Evolutionary conservation across 2,113 vertebrate species (phyloP).

Genomic region (human (Homo sapiens)): GRCh38 chr12:79204501-79205000

Average conservation of each 20-base stretch:
- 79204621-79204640: not conserved
- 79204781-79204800: no score
- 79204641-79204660: not conserved
- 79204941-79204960: not conserved
- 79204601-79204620: not conserved
- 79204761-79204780: not conserved
- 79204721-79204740: not conserved
- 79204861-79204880: no score
- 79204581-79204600: not conserved
- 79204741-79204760: not conserved
- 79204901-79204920: not conserved
- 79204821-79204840: no score
- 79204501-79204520: conserved; percentile 20
- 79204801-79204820: no score
- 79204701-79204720: conserved; percentile 40
- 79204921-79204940: not conserved
- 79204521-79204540: conserved; percentile 17
- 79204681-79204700: conserved; percentile 37
- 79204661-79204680: not conserved
- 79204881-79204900: conserved; percentile 41
- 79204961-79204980: no score
- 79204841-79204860: rapidly evolving
- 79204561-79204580: not conserved
- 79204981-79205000: no score
- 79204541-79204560: not conserved